Evolutionary conservation across 2,888 invertebrate species (phyloP), one percentile per base, ranked within the genome.

Genomic region (Apeira syringaria): DNA sequence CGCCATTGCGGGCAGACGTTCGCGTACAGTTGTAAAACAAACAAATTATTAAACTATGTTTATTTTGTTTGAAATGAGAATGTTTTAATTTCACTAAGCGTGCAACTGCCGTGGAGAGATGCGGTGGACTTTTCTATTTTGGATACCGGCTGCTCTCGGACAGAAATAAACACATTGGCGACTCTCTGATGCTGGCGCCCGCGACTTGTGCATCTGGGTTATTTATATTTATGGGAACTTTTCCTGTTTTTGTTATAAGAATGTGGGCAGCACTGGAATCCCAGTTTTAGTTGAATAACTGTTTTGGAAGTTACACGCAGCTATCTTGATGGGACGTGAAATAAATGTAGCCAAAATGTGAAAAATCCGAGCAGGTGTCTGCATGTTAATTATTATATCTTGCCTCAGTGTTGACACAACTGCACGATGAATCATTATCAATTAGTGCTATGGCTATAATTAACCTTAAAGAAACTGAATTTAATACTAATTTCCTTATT

Each of bases 111-210:
- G 46, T 61, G 80, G 66, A 58, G 76, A 72, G 78, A 76, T 74
- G 71, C 71, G 63, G 71, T 77, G 74, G 81, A 83, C 83, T 87
- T 85, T 86, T 87, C 88, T 89, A 89, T 89, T 89, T 89, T 68
- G 71, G 82, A 77, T 68, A 68, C 73, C 46, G 70, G 72, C 69
- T 70, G 66, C 74, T 74, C 67, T 58, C 46, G 61, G 74, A 83
- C 88, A 55, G 74, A 89, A 89, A 89, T 89, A 89, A 86, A 83
- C 81, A 78, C 79, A 52, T 60, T 61, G 73, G 72, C 72, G 79
- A 77, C 81, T 75, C 30, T 63, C 61, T 66, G 64, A 53, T 61
- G 68, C 64, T 60, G 61, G 54, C 63, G 58, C 61, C 61, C 68
- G 63, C 64, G 66, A 56, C 59, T 66, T 63, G 61, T 71, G 72